Conservation (phyloP, 2,888 invertebrate species). For the Agelastica alni region DNA sequence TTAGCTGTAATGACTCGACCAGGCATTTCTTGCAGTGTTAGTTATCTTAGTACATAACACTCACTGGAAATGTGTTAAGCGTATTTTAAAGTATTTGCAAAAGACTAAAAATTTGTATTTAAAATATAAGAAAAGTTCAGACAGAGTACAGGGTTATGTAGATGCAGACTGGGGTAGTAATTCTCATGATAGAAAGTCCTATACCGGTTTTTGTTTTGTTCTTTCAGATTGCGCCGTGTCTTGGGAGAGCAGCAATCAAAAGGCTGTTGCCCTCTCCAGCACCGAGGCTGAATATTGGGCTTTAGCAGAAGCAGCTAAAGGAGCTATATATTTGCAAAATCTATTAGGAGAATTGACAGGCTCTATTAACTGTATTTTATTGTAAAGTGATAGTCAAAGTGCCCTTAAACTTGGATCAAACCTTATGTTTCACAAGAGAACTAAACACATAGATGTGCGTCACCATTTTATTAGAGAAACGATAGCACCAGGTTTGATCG, state of each 20-base stretch:
- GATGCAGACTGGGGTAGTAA: conserved; percentile 31
- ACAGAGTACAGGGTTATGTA: no score
- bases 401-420: no score
- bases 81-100: no score
- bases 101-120: no score
- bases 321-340: neutral
- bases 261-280: neutral
- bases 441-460: conserved; percentile 36
- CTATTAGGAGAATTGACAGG: no score
- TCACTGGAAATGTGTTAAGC: no score
- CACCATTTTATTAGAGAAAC: conserved; percentile 33
- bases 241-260: conserved; percentile 27
- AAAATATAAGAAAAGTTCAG: no score
- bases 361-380: no score
- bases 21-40: no score
- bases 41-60: no score
- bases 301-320: neutral
- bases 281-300: neutral
- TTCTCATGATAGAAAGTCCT: conserved; percentile 26
- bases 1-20: no score
- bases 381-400: no score
- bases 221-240: conserved; percentile 20
- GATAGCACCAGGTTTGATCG: conserved; percentile 17
- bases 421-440: conserved; percentile 19
- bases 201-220: conserved; percentile 27